Base-by-base conservation (phyloP, 2,888 invertebrate species). In the Meteorus cinctellus region DNA sequence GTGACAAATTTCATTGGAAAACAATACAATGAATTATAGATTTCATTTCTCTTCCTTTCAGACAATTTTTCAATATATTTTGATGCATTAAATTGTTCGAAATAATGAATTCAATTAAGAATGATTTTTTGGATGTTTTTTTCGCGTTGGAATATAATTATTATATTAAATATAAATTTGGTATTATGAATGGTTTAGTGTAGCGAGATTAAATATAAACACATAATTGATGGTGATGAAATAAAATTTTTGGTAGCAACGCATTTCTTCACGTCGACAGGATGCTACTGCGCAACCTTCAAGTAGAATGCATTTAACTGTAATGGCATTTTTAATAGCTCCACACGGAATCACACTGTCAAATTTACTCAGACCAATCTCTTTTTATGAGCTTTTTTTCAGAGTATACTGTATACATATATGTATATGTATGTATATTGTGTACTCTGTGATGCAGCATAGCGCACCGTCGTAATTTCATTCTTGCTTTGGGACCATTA, bases 261-360 rank as follows among this genome's bases (percentile, higher is more conserved):
- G 8, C n/a, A 55, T n/a, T 55, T 19, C 4, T 4, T 24, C n/a
- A 19, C 55, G 8, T n/a, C n/a, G 24, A 55, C 24, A 24, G 2
- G 19, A 24, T 55, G 19, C 55, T 6, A 55, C 55, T 19, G 55
- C 41, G 48, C 77, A 41, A 77, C 81, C 80, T 82, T 79, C 77
- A 75, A 82, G 83, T 81, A 82, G 83, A 82, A 84, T 82, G 83
- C 85, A 82, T 84, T 86, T 84, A 83, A 81, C 78, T 82, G 84
- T 86, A 86, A 86, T 86, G 85, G 85, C 85, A 79, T 86, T 86
- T 86, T 86, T 86, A 86, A 86, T 83, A 85, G 85, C 69, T 80
- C 78, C 74, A 76, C 41, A 66, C 77, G 82, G 80, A 19, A 55
- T 55, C 55, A 79, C 83, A 83, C 83, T 85, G 85, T 82, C 85